A percentile compares a stretch with the other conserved stretches of the same genome.
phyloP scores from a whole-genome alignment of 2,888 invertebrate genomes.

The Diadegma fenestrale region DNA sequence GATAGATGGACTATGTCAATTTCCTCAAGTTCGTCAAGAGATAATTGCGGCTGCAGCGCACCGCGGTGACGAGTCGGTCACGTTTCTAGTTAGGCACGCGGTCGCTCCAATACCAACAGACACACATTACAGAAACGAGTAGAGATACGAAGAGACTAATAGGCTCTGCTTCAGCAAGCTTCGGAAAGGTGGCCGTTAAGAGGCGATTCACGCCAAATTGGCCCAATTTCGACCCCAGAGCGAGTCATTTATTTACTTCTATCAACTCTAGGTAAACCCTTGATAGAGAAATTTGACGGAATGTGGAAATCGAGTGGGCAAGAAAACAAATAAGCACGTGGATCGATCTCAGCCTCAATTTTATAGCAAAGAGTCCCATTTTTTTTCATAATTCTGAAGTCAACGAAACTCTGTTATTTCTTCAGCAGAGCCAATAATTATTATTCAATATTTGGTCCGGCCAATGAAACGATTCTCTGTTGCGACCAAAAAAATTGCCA shows the following conservation, averaged over 20 bases:
- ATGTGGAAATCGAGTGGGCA: too few species aligned
- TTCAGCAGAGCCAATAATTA: too few species aligned
- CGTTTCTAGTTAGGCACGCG: constrained; percentile 63
- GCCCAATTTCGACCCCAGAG: not conserved
- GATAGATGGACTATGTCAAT: constrained; percentile 50
- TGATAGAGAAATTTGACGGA: too few species aligned
- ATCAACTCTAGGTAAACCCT: too few species aligned
- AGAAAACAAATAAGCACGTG: too few species aligned
- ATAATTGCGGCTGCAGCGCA: constrained; percentile 63
- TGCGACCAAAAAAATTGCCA: too few species aligned
- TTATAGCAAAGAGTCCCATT: too few species aligned
- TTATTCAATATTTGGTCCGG: too few species aligned
- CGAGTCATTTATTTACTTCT: not conserved
- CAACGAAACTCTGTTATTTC: too few species aligned
- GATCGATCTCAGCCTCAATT: too few species aligned
- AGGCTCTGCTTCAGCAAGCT: constrained; percentile 29
- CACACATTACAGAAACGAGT: constrained; percentile 2
- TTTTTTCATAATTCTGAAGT: too few species aligned
- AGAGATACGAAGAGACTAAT: constrained; percentile 4
- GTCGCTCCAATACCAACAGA: constrained; percentile 34
- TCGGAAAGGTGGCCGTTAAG: constrained; percentile 1
- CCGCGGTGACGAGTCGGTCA: constrained; percentile 62
- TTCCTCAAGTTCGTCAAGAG: constrained; percentile 61
- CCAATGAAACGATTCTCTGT: too few species aligned
- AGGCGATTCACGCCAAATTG: constrained; percentile 2